Base-by-base conservation (phyloP, 2,113 vertebrate species). In the Triplophysa siluroides region DNA sequence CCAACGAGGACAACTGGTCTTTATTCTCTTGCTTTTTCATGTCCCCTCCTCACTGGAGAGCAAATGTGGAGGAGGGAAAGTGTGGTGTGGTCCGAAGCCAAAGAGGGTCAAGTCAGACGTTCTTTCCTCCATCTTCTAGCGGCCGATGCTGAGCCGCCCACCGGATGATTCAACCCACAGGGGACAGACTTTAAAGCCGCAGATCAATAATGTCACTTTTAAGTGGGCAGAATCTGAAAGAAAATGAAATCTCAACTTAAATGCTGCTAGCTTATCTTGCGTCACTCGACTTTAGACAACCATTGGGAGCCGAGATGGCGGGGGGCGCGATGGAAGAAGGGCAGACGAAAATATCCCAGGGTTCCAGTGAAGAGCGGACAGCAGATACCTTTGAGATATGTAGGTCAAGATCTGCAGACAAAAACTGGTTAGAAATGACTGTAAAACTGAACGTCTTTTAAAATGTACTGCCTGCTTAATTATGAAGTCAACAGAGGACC, bases 191-290 rank as follows among this genome's bases (percentile, higher is more conserved):
- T 78, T 62, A 56, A 41, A 41, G 69, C 24, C 82, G 79, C 70
- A 52, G 76, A 81, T 85, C 81, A 80, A 81, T 84, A 84, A 50
- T n/a, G 65, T 68, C 65, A 82, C 80, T 83, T 81, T 83, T 63
- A 82, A 83, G 78, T 79, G 26, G 43, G 45, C n/a, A 21, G 38
- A 67, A 83, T 81, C 60, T 45, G 56, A 73, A 66, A 18, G n/a
- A 83, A 83, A 54, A 66, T 52, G 60, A 73, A 81, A 43, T 16
- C n/a, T 50, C 43, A 43, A 76, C 41, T 83, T 83, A 43, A 72
- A 65, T 18, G 52, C 23, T 72, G 47, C 78, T 56, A 24, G 56
- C 61, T 65, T 75, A 60, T 73, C 69, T 82, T 75, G 47, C 56
- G 38, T 78, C 82, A 72, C 63, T 45, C 61, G 12, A 65, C 12